phyloP scores from a whole-genome alignment of 2,113 vertebrate genomes.

The Pycnonotus jocosus region DNA sequence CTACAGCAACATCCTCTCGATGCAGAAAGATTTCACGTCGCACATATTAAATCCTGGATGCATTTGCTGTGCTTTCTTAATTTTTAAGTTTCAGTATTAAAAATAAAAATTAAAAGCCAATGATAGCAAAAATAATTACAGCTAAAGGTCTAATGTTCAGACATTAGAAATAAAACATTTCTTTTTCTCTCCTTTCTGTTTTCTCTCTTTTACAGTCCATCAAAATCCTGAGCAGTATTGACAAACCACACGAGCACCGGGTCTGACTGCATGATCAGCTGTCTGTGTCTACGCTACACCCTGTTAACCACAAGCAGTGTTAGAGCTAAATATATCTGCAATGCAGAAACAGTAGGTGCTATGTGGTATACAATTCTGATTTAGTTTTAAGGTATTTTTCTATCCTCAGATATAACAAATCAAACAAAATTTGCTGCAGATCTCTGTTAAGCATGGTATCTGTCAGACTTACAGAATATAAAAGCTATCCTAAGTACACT shows the following conservation, averaged over 20 bases:
- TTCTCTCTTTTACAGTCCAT: slow-evolving; percentile 50
- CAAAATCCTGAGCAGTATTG: slow-evolving; percentile 70
- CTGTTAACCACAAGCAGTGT: slow-evolving; percentile 76
- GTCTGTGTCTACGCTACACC: slow-evolving; percentile 75
- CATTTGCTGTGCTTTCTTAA: slow-evolving; percentile 60
- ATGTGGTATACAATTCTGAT: slow-evolving; percentile 48
- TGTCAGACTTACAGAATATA: slow-evolving; percentile 41
- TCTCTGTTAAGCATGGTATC: slow-evolving; percentile 21
- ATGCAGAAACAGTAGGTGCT: slow-evolving; percentile 70
- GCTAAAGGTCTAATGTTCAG: slow-evolving; percentile 29
- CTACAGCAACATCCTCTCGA: slow-evolving; percentile 63
- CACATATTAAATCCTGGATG: slow-evolving; percentile 67
- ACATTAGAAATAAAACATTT: slow-evolving; percentile 7
- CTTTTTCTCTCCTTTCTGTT: slow-evolving; percentile 31
- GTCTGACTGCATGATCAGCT: slow-evolving; percentile 72
- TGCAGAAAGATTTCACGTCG: slow-evolving; percentile 71
- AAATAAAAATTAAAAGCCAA: slow-evolving; percentile 35
- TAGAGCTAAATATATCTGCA: slow-evolving; percentile 80
- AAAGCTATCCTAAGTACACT: slow-evolving; percentile 67
- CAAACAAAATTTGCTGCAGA: slow-evolving; percentile 38
- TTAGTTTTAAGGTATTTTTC: slow-evolving; percentile 63
- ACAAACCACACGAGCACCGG: slow-evolving; percentile 68
- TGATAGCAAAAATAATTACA: slow-evolving; percentile 8
- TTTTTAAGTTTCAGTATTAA: slow-evolving; percentile 36
- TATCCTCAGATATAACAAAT: slow-evolving; percentile 51